phyloP scores from a whole-genome alignment of 2,888 invertebrate genomes.

The Thereva unica region DNA sequence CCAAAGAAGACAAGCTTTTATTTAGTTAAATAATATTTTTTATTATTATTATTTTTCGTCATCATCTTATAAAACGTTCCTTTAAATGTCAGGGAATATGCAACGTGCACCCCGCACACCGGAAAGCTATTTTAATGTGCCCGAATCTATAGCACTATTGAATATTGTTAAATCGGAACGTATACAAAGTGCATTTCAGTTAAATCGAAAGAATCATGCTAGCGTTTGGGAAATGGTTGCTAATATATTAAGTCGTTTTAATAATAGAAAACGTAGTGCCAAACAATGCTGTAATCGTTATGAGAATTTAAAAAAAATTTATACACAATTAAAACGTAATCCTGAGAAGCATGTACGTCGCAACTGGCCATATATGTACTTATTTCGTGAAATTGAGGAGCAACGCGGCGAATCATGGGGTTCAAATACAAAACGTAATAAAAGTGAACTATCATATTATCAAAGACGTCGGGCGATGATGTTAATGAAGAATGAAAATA shows the following conservation, averaged over 20 bases:
- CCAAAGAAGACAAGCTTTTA: too few relatives aligned
- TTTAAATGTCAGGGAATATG: constrained; percentile 45
- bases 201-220: constrained; percentile 57
- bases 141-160: constrained; percentile 56
- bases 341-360: constrained; percentile 57
- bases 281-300: constrained; percentile 58
- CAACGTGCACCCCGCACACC: constrained; percentile 57
- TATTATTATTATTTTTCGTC: background rate
- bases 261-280: constrained; percentile 54
- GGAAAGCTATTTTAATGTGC: constrained; percentile 57
- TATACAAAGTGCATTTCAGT: constrained; percentile 57
- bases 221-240: constrained; percentile 59
- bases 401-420: constrained; percentile 58
- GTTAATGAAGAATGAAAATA: constrained; percentile 47
- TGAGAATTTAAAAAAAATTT: constrained; percentile 57
- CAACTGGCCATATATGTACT: constrained; percentile 49
- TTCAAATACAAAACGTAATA: constrained; percentile 47
- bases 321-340: constrained; percentile 57
- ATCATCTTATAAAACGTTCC: background rate
- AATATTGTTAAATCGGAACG: constrained; percentile 57
- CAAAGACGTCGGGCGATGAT: constrained; percentile 53
- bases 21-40: too few relatives aligned
- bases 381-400: constrained; percentile 55
- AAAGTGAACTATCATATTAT: constrained; percentile 56
- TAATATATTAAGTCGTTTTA: constrained; percentile 55